A percentile compares a stretch with the other conserved stretches of the same genome.
Conservation (phyloP, 2,113 vertebrate species). For the Lepus timidus region DNA sequence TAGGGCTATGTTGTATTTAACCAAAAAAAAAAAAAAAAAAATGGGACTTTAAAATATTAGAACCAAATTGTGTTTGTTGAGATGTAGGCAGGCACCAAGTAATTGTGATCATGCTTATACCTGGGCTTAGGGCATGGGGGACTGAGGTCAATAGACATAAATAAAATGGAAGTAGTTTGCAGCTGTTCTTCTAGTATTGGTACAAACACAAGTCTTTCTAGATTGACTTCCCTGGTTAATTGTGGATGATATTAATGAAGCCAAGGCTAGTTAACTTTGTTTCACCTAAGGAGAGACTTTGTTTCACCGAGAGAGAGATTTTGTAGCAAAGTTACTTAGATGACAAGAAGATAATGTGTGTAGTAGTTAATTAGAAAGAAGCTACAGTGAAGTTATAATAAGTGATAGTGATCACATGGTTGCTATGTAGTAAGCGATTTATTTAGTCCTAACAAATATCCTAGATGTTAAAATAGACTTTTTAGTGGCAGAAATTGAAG, state of each 20-base stretch:
- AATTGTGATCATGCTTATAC: not conserved
- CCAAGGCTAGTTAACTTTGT: slow-evolving; percentile 39
- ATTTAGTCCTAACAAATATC: slow-evolving; percentile 24
- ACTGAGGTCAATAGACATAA: not conserved
- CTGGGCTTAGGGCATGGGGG: not conserved
- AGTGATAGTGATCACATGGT: not conserved
- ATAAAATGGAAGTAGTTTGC: not conserved
- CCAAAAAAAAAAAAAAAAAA: slow-evolving; percentile 36
- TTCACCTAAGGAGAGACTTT: slow-evolving; percentile 28
- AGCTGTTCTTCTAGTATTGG: not conserved
- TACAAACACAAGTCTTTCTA: not conserved
- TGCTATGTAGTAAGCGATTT: slow-evolving; percentile 16
- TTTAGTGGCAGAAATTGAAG: slow-evolving; percentile 25
- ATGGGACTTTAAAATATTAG: not conserved
- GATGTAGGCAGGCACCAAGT: slow-evolving; percentile 20
- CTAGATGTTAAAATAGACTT: slow-evolving; percentile 7
- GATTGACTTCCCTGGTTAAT: not conserved
- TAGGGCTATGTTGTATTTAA: slow-evolving; percentile 2
- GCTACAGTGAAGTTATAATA: not conserved
- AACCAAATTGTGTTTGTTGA: slow-evolving; percentile 15
- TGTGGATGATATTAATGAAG: not conserved
- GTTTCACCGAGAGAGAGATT: not conserved
- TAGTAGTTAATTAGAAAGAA: slow-evolving; percentile 5
- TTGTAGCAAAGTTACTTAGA: slow-evolving; percentile 30
- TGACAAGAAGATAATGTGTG: not conserved